A percentile compares a stretch with the other conserved stretches of the same genome.
Conservation (phyloP, 2,797 vertebrate species). For the Esox lucius region DNA sequence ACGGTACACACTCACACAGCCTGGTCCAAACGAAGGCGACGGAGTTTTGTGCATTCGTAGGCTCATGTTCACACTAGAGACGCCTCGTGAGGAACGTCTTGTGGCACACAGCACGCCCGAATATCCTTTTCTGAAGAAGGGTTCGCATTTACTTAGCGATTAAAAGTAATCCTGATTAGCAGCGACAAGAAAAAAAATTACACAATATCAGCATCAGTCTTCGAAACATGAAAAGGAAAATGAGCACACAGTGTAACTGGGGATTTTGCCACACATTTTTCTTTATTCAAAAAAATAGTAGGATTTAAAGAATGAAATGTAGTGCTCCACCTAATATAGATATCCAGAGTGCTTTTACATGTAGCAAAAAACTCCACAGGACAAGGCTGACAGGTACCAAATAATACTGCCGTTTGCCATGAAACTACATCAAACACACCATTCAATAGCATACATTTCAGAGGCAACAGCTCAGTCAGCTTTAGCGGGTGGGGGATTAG, state of each 20-base stretch:
- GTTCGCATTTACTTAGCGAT: no score
- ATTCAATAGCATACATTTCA: constrained; percentile 62
- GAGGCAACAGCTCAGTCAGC: constrained; percentile 60
- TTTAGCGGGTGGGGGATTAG: constrained; percentile 43
- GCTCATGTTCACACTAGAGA: no score
- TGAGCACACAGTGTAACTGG: constrained; percentile 43
- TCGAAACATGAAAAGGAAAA: constrained; percentile 64
- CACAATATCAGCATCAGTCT: constrained; percentile 44
- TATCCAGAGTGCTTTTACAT: constrained; percentile 76
- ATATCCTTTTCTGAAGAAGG: no score
- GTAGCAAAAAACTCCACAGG: constrained; percentile 72
- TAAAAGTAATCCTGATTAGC: constrained; percentile 10
- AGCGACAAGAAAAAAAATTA: constrained; percentile 45
- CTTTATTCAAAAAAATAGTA: constrained; percentile 82
- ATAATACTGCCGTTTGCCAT: constrained; percentile 59
- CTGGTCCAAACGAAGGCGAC: no score
- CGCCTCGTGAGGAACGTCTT: no score
- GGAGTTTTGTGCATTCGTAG: no score
- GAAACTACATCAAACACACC: constrained; percentile 74
- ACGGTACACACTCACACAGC: no score
- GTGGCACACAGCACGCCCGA: constrained; percentile 17
- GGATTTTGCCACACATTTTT: constrained; percentile 72
- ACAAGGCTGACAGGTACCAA: constrained; percentile 66
- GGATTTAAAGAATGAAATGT: constrained; percentile 69
- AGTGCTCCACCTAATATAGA: constrained; percentile 72